Evolutionary conservation across 2,797 vertebrate genomes (phyloP).

Genomic region (Takifugu ocellatus): DNA sequence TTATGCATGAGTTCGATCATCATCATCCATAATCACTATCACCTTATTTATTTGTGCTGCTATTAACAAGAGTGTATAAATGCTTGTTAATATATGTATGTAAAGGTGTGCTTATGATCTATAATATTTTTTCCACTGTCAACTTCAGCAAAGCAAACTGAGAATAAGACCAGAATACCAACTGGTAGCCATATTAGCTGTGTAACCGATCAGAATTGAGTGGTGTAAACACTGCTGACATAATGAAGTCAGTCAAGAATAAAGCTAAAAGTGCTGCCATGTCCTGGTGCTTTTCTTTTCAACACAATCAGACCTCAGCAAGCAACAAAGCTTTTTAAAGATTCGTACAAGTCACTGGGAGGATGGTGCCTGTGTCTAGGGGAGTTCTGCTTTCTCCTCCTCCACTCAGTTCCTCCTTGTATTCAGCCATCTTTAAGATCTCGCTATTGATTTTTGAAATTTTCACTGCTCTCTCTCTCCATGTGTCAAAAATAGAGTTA

Average conservation of each 20-base stretch:
- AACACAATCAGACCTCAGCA: no score
- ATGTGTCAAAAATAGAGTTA: no score
- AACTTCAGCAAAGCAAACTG: slow-evolving; percentile 7
- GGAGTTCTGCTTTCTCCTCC: no score
- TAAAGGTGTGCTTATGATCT: not conserved
- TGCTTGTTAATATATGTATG: not conserved
- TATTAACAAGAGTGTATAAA: slow-evolving; percentile 5
- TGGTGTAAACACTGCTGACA: not conserved
- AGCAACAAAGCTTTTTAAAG: no score
- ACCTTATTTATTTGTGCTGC: slow-evolving; percentile 28
- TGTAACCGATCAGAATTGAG: not conserved
- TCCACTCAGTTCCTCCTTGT: no score
- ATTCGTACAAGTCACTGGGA: no score
- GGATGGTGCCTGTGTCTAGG: no score
- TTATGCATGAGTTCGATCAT: slow-evolving; percentile 46
- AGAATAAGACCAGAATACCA: slow-evolving; percentile 19
- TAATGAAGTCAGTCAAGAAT: not conserved
- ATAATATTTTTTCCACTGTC: not conserved
- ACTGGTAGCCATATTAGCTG: slow-evolving; percentile 10
- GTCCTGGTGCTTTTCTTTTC: no score
- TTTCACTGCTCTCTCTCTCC: no score
- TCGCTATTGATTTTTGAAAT: no score
- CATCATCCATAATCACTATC: slow-evolving; percentile 33
- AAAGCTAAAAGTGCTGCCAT: no score
- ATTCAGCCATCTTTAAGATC: no score